These are phyloP conservation scores for Heliconius hewitsoni DNA, from an alignment of 1,140 invertebrate species.

Conservation along the genomic window DNA sequence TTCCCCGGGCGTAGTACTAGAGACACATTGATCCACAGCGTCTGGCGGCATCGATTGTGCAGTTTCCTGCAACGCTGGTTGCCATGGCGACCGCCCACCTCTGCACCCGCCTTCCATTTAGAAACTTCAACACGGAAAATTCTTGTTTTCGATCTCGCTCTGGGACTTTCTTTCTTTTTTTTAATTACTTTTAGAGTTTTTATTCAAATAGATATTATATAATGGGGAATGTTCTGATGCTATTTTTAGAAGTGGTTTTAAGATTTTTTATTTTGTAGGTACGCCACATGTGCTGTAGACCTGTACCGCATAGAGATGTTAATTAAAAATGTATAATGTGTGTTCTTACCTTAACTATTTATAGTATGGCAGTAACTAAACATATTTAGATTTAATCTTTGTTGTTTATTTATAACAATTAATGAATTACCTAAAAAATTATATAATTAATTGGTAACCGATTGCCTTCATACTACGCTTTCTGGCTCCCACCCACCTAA, in stretches of 20 bases:
- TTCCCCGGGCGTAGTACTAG: constrained; percentile 79
- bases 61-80: constrained; percentile 77
- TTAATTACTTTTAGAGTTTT: constrained; percentile 18
- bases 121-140: constrained; percentile 62
- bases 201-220: constrained; percentile 4
- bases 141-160: constrained; percentile 42
- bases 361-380: neutral
- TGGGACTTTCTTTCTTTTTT: constrained; percentile 24
- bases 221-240: neutral
- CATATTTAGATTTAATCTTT: neutral
- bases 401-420: neutral
- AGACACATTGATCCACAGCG: constrained; percentile 81
- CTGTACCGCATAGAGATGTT: neutral
- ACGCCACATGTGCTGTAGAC: neutral
- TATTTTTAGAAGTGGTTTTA: neutral
- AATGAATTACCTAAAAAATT: neutral
- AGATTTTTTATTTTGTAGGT: neutral
- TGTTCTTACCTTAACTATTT: neutral
- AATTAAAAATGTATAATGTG: neutral
- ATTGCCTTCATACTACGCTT: too few relatives aligned
- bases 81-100: constrained; percentile 70
- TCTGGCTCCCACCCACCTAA: too few relatives aligned
- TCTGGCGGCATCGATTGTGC: constrained; percentile 80
- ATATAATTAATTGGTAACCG: too few relatives aligned
- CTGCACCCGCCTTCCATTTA: constrained; percentile 61